Percentiles rank a stretch among this genome's conserved stretches.
phyloP scores from a whole-genome alignment of 37 sponge, comb jelly and placozoan species.

The Crambe crambe region DNA sequence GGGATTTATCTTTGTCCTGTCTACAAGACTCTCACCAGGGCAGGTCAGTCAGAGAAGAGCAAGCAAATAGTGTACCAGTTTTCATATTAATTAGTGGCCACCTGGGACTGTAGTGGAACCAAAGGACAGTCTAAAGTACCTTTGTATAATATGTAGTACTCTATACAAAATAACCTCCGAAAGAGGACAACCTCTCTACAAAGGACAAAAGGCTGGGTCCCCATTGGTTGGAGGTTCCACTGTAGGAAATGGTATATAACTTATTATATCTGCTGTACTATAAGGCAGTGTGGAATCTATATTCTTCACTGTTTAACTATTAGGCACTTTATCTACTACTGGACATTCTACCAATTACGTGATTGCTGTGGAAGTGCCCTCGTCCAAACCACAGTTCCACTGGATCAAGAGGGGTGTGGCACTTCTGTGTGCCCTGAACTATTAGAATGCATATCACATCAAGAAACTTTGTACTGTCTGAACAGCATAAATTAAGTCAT shows the following conservation, averaged over 20 bases:
- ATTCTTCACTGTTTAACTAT: no score
- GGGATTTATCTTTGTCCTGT: slow-evolving; percentile 96
- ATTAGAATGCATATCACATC: slow-evolving; percentile 26
- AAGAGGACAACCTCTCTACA: no score
- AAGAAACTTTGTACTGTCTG: neutral
- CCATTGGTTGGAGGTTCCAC: no score
- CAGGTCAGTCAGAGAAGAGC: slow-evolving; percentile 82
- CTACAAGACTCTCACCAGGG: slow-evolving; percentile 97
- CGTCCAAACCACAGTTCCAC: slow-evolving; percentile 78
- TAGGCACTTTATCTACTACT: slow-evolving; percentile 81
- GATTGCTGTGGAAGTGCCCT: slow-evolving; percentile 78
- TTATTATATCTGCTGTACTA: no score
- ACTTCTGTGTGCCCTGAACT: slow-evolving; percentile 88
- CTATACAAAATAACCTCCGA: no score
- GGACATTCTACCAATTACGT: slow-evolving; percentile 94
- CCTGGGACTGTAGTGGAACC: neutral
- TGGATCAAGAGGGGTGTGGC: slow-evolving; percentile 95
- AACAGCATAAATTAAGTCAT: no score
- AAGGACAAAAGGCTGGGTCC: no score
- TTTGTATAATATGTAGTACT: no score
- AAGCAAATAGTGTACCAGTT: neutral
- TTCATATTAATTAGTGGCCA: neutral
- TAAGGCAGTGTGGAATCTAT: no score
- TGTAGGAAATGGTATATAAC: no score
- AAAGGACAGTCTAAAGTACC: no score